Evolutionary conservation across 2,888 invertebrate species (phyloP).

Genomic region (Ophioninae sp.): DNA sequence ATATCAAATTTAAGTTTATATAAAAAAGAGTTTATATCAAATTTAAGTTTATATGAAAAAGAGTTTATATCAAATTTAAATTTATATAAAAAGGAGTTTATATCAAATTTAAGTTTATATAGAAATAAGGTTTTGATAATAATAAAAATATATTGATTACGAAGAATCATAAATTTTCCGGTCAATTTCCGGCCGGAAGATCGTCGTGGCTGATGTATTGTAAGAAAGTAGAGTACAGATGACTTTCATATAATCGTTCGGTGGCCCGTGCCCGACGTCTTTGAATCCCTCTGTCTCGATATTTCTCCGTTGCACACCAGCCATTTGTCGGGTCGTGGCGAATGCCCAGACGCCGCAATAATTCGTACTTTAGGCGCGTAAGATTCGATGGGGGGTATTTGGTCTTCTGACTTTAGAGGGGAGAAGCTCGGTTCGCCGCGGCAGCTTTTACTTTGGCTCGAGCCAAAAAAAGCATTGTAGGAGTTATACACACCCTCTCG

Average conservation of each 20-base stretch:
- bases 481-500: constrained; percentile 63
- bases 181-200: background rate
- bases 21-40: too few relatives aligned
- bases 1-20: too few relatives aligned
- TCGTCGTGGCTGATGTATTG: background rate
- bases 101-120: too few relatives aligned
- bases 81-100: too few relatives aligned
- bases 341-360: constrained; percentile 60
- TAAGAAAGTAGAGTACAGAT: constrained; percentile 22
- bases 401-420: constrained; percentile 57
- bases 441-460: constrained; percentile 53
- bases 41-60: too few relatives aligned
- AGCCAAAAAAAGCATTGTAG: constrained; percentile 61
- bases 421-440: constrained; percentile 22
- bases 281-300: constrained; percentile 10
- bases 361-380: constrained; percentile 59
- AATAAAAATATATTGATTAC: too few relatives aligned
- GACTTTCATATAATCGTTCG: constrained; percentile 31
- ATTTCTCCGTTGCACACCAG: constrained; percentile 9
- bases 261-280: constrained; percentile 56
- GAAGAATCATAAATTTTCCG: background rate
- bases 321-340: constrained; percentile 47
- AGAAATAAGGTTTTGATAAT: too few relatives aligned
- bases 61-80: too few relatives aligned
- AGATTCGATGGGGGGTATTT: constrained; percentile 63